Evolutionary conservation across 2,888 invertebrate species (phyloP).

Genomic region (Boloria euphrosyne): DNA sequence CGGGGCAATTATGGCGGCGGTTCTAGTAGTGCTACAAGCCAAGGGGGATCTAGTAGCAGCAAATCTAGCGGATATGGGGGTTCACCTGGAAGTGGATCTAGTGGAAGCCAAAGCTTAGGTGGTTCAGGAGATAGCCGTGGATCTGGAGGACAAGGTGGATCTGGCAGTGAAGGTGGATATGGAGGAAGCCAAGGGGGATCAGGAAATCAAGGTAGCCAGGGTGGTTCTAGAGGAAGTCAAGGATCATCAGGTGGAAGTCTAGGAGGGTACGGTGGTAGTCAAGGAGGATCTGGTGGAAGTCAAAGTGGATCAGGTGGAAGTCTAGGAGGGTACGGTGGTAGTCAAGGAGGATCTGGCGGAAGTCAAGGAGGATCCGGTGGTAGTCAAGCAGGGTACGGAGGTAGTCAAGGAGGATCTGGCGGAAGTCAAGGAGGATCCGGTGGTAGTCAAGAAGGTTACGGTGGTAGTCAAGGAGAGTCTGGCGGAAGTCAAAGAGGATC

Average conservation of each 20-base stretch:
- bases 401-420: slow-evolving; percentile 26
- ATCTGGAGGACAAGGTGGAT: slow-evolving; percentile 27
- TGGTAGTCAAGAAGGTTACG: slow-evolving; percentile 13
- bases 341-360: slow-evolving; percentile 31
- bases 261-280: slow-evolving; percentile 30
- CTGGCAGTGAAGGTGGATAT: slow-evolving; percentile 18
- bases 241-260: not conserved
- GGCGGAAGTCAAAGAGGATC: slow-evolving; percentile 6
- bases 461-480: not conserved
- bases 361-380: slow-evolving; percentile 43
- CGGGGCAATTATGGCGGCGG: slow-evolving; percentile 10
- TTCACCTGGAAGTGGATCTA: slow-evolving; percentile 8
- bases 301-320: slow-evolving; percentile 43
- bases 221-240: slow-evolving; percentile 1
- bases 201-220: slow-evolving; percentile 16
- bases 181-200: slow-evolving; percentile 26
- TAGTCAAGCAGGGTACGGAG: slow-evolving; percentile 31
- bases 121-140: slow-evolving; percentile 10
- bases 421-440: slow-evolving; percentile 26
- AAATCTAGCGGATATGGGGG: slow-evolving; percentile 19
- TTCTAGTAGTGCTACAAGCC: slow-evolving; percentile 9
- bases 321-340: slow-evolving; percentile 45
- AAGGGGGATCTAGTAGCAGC: slow-evolving; percentile 15
- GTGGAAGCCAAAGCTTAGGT: slow-evolving; percentile 12
- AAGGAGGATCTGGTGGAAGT: slow-evolving; percentile 33